Conservation (phyloP, 2,797 vertebrate species). For the Protosalanx chinensis region DNA sequence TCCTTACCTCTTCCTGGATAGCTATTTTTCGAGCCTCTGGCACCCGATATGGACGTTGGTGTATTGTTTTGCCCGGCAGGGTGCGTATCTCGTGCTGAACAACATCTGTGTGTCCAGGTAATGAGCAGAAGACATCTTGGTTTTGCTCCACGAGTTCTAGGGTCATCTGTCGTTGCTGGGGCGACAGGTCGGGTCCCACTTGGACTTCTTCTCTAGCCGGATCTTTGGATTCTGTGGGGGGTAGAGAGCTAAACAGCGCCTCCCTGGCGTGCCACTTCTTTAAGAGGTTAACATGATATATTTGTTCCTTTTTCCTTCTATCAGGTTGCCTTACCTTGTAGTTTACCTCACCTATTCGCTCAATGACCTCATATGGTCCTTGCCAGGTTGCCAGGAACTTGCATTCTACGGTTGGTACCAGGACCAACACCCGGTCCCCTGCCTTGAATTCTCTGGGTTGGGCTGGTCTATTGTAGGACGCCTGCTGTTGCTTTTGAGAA, state of each 20-base stretch:
- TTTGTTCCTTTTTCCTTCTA: background rate
- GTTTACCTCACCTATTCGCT: conserved; percentile 1
- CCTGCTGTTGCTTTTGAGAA: background rate
- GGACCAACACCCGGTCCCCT: conserved; percentile 10
- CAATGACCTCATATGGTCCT: conserved; percentile 16
- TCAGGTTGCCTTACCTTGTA: background rate
- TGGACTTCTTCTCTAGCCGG: too few relatives aligned
- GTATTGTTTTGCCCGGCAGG: background rate
- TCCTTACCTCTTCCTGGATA: conserved; percentile 8
- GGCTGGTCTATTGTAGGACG: background rate
- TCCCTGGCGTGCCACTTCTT: conserved; percentile 15
- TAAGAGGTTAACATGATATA: conserved; percentile 6
- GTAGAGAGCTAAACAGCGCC: background rate
- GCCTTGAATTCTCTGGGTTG: conserved; percentile 15
- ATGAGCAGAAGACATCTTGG: conserved; percentile 2
- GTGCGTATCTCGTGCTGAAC: background rate
- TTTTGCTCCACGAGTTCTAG: background rate
- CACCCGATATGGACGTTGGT: conserved; percentile 2
- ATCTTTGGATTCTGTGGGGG: conserved; percentile 1
- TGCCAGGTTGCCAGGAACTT: conserved; percentile 19
- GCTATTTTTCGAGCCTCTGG: background rate
- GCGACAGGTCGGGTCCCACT: background rate
- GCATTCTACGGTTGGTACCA: conserved; percentile 8
- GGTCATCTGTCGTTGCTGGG: background rate
- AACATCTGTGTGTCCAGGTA: background rate